Evolutionary conservation across 37 sponge, comb jelly and placozoan genomes (phyloP).

Genomic region (Aplysina aerophoba): DNA sequence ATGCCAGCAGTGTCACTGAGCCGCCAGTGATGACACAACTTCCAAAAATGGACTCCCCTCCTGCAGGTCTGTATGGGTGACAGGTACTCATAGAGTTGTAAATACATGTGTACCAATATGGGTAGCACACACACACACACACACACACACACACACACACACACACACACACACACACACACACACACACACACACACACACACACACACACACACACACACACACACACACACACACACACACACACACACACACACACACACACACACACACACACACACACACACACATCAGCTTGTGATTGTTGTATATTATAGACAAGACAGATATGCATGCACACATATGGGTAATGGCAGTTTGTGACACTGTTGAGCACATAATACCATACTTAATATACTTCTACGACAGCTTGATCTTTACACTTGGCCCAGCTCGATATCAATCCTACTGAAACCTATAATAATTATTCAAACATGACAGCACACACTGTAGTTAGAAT

Average conservation of each 20-base stretch:
- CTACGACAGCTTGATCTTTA: no score
- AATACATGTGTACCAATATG: not conserved
- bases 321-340: no score
- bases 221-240: conserved; percentile 48
- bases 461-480: no score
- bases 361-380: no score
- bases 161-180: conserved; percentile 25
- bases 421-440: no score
- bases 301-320: no score
- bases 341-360: no score
- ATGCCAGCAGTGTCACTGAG: not conserved
- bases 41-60: not conserved
- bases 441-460: no score
- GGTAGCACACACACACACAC: conserved; percentile 4
- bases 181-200: not conserved
- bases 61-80: not conserved
- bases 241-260: not conserved
- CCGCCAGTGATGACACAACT: not conserved
- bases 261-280: conserved; percentile 4
- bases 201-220: not conserved
- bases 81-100: not conserved
- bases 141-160: conserved; percentile 20
- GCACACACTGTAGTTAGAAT: no score
- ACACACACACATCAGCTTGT: conserved; percentile 5
- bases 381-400: no score